Percentiles rank a stretch among this genome's conserved stretches.
Conservation (phyloP, 2,113 vertebrate species). For the Perognathus longimembris region DNA sequence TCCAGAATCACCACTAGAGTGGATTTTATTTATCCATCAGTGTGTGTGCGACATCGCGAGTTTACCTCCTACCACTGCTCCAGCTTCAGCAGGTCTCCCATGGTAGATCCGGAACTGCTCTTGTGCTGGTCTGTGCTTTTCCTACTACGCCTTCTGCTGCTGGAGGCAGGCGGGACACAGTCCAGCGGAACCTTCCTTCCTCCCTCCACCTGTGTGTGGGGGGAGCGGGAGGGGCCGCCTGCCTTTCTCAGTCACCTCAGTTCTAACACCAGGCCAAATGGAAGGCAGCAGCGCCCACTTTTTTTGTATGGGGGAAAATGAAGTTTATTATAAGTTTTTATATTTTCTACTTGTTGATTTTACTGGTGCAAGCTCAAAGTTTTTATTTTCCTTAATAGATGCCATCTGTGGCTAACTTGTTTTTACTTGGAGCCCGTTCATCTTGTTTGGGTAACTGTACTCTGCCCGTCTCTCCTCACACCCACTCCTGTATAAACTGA, state of each 20-base stretch:
- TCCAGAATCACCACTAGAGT: constrained; percentile 26
- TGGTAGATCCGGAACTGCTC: constrained; percentile 3
- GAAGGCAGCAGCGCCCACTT: constrained; percentile 72
- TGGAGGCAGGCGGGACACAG: not conserved
- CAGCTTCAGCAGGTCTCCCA: not conserved
- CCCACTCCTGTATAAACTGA: not conserved
- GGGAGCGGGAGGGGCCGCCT: constrained; percentile 66
- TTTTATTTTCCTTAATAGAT: constrained; percentile 66
- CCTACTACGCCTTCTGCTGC: not conserved
- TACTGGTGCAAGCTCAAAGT: constrained; percentile 77
- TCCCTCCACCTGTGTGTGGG: not conserved
- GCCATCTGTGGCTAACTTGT: constrained; percentile 45
- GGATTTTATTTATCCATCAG: not conserved
- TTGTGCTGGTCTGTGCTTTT: not conserved
- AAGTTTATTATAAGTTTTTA: constrained; percentile 72
- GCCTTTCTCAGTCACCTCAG: constrained; percentile 45
- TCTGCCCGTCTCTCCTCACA: constrained; percentile 33
- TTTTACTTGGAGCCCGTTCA: constrained; percentile 58
- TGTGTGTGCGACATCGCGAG: not conserved
- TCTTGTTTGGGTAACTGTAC: constrained; percentile 70
- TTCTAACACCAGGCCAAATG: constrained; percentile 18
- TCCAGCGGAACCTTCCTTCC: not conserved
- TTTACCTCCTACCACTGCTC: not conserved
- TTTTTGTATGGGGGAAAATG: constrained; percentile 67
- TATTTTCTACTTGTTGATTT: constrained; percentile 82